A percentile compares a stretch with the other conserved stretches of the same genome.
Conservation (phyloP, 2,113 vertebrate species). For the Isichthys henryi region DNA sequence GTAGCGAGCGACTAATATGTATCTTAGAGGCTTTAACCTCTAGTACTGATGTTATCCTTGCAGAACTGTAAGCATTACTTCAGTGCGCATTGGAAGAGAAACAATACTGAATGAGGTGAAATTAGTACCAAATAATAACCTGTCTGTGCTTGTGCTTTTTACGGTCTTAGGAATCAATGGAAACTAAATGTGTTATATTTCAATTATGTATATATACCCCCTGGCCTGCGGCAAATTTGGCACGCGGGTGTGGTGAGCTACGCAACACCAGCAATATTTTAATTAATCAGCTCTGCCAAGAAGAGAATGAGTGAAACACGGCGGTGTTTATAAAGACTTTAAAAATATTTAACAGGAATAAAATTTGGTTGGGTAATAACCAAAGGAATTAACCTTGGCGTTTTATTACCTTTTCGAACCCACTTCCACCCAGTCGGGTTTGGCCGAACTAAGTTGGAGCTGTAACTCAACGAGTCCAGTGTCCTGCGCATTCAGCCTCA, state of each 20-base stretch:
- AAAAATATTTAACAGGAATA: neutral
- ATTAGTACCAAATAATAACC: neutral
- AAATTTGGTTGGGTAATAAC: neutral
- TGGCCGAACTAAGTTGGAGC: neutral
- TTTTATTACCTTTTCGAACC: slow-evolving; percentile 6
- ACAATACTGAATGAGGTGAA: neutral
- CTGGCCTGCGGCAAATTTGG: neutral
- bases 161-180: neutral
- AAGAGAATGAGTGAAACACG: neutral
- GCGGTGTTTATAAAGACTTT: neutral
- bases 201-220: neutral
- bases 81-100: neutral
- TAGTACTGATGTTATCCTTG: neutral
- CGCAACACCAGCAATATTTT: neutral
- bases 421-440: neutral
- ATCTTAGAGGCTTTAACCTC: neutral
- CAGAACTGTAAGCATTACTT: neutral
- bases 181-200: neutral
- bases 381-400: neutral
- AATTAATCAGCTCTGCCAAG: neutral
- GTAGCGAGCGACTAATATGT: neutral
- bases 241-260: neutral
- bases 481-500: neutral
- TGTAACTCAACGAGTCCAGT: neutral
- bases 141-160: neutral